phyloP scores from a whole-genome alignment of 2,888 invertebrate genomes.

The Leptura quadrifasciata region DNA sequence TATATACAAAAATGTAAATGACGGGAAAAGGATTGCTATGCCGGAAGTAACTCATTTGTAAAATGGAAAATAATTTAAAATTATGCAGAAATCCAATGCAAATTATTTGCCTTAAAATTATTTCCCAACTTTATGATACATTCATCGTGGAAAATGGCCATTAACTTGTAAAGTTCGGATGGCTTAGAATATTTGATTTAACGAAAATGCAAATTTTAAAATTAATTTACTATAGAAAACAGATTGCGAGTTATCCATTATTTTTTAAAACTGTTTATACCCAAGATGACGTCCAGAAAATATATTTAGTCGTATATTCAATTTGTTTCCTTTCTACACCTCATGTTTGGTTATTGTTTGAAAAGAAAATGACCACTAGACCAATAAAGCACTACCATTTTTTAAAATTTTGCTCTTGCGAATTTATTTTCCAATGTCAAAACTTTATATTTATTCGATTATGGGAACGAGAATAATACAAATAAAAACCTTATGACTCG shows the following conservation, averaged over 20 bases:
- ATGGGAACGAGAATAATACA: too few species aligned
- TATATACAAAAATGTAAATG: neutral
- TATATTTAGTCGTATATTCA: neutral
- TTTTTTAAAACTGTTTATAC: neutral
- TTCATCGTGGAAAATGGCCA: neutral
- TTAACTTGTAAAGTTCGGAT: neutral
- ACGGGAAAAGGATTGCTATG: neutral
- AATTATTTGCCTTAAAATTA: neutral
- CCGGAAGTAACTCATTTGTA: neutral
- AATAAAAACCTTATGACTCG: too few species aligned
- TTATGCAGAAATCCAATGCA: neutral
- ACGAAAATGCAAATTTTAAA: neutral
- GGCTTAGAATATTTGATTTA: neutral
- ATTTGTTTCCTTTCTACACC: neutral
- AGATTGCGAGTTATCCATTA: neutral
- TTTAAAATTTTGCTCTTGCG: neutral
- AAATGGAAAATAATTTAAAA: slow-evolving; percentile 7
- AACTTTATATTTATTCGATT: too few species aligned
- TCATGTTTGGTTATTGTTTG: neutral
- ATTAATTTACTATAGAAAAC: neutral
- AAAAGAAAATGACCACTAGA: neutral
- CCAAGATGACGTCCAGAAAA: neutral
- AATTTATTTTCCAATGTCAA: neutral
- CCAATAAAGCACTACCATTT: neutral
- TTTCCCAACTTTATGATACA: neutral